A percentile compares a stretch with the other conserved stretches of the same genome.
These are phyloP conservation scores for Tympanuchus pallidicinctus DNA, from an alignment of 2,113 vertebrate species.

Conservation along the genomic window DNA sequence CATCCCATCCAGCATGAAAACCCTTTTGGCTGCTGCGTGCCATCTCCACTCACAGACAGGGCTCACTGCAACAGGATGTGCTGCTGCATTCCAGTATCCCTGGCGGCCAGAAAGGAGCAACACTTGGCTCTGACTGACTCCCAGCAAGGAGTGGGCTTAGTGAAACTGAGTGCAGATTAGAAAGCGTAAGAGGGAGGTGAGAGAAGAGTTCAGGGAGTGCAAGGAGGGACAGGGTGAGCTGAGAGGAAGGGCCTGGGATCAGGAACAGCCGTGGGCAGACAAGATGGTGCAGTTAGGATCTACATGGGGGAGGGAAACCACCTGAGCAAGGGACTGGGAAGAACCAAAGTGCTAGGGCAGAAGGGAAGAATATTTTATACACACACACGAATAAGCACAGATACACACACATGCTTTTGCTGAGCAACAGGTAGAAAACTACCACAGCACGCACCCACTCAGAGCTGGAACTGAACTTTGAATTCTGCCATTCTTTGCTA, in stretches of 20 bases:
- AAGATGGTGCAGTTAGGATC: neutral
- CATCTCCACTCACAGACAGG: neutral
- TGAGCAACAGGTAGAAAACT: neutral
- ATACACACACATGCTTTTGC: neutral
- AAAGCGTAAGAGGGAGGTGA: neutral
- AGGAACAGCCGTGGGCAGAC: neutral
- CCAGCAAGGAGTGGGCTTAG: neutral
- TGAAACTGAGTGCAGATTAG: neutral
- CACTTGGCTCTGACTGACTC: neutral
- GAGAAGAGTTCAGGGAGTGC: neutral
- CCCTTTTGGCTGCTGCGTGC: accelerated
- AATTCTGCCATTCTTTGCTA: neutral
- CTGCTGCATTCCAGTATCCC: neutral
- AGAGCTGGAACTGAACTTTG: neutral
- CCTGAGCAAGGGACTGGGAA: neutral
- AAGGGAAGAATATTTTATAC: neutral
- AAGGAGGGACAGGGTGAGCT: neutral
- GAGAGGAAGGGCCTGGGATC: neutral
- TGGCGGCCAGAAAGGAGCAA: neutral
- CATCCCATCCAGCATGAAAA: accelerated
- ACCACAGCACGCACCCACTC: neutral
- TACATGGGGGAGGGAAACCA: neutral
- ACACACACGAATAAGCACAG: neutral
- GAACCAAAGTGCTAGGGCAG: neutral
- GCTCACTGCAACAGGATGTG: accelerated